phyloP scores from a whole-genome alignment of 2,888 invertebrate genomes.

The Gerosis bhagava region DNA sequence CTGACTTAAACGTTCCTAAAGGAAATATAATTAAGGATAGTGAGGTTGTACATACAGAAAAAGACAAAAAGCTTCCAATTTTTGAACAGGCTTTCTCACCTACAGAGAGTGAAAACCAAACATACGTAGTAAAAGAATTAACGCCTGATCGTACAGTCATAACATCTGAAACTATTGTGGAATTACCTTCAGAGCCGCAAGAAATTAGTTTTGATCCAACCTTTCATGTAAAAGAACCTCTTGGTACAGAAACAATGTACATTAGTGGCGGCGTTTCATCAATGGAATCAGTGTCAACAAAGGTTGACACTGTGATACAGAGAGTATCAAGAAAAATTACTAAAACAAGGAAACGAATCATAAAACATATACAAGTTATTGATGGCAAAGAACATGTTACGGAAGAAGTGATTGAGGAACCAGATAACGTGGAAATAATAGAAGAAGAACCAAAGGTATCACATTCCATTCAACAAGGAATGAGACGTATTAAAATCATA shows the following conservation, averaged over 20 bases:
- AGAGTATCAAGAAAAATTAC: constrained; percentile 90
- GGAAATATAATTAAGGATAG: constrained; percentile 20
- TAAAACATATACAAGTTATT: constrained; percentile 85
- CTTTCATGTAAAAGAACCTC: constrained; percentile 52
- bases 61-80: too few relatives aligned
- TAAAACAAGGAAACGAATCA: constrained; percentile 59
- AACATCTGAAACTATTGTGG: constrained; percentile 2
- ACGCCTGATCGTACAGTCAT: constrained; percentile 8
- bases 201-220: constrained; percentile 26
- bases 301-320: constrained; percentile 86
- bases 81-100: too few relatives aligned
- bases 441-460: constrained; percentile 79
- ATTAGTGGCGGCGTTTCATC: constrained; percentile 35
- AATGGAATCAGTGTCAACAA: constrained; percentile 42
- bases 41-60: too few relatives aligned
- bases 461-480: constrained; percentile 43
- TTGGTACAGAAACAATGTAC: too few relatives aligned
- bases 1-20: constrained; percentile 18
- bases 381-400: constrained; percentile 89
- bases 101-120: too few relatives aligned
- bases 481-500: constrained; percentile 82
- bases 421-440: constrained; percentile 44
- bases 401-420: constrained; percentile 87
- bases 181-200: constrained; percentile 37
- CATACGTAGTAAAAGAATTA: constrained; percentile 7